Conservation (phyloP, 53 echinoderm and acorn worm genomes). For the Pentamera pediparva region DNA sequence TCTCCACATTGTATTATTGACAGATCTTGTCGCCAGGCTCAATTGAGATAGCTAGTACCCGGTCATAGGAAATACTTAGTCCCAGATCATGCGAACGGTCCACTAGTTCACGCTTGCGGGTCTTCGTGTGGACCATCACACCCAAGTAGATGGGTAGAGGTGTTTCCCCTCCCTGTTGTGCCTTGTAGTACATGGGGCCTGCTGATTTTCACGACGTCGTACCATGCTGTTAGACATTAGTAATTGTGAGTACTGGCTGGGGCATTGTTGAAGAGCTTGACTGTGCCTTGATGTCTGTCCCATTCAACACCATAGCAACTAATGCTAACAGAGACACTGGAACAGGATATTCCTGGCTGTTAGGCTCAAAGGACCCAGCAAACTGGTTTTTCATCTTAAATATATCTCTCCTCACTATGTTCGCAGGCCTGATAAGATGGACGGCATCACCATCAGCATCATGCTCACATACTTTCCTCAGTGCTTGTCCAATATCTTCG, state of each 20-base stretch:
- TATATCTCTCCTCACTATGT: constrained; percentile 37
- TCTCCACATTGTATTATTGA: background rate
- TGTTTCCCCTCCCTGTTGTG: constrained; percentile 18
- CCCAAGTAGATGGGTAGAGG: constrained; percentile 40
- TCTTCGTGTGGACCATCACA: constrained; percentile 10
- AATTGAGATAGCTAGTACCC: constrained; percentile 27
- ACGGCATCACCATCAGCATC: constrained; percentile 15
- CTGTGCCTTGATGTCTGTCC: constrained; percentile 10
- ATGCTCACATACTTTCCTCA: constrained; percentile 13
- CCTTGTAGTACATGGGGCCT: background rate
- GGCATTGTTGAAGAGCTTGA: background rate
- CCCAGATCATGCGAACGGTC: constrained; percentile 19
- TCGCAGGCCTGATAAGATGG: constrained; percentile 28
- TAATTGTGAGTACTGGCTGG: background rate
- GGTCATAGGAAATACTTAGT: constrained; percentile 46
- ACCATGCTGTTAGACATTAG: background rate
- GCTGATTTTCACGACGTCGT: background rate
- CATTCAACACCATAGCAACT: constrained; percentile 41
- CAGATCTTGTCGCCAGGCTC: constrained; percentile 5
- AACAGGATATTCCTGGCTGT: background rate
- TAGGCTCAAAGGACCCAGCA: constrained; percentile 12
- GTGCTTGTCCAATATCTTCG: too few relatives aligned
- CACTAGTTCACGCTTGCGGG: constrained; percentile 27
- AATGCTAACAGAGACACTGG: constrained; percentile 13
- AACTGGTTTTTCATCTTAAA: constrained; percentile 19